Evolutionary conservation across 2,888 invertebrate species (phyloP).

Genomic region (Volucella inanis): DNA sequence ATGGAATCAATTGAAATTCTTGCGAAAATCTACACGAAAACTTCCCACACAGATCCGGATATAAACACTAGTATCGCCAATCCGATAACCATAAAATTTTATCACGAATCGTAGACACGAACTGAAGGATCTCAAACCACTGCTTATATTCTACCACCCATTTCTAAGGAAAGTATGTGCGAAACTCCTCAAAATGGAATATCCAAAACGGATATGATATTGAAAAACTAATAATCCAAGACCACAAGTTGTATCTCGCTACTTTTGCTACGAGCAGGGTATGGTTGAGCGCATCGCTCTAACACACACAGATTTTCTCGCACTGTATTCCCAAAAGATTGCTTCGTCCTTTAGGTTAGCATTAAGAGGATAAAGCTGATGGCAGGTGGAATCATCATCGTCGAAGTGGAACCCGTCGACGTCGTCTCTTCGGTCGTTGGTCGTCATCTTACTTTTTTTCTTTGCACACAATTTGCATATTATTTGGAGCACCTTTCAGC

Average conservation of each 20-base stretch:
- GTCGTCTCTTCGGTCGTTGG: slow-evolving; percentile 15
- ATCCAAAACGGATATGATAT: slow-evolving; percentile 67
- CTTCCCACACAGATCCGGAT: slow-evolving; percentile 5
- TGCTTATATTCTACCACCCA: neutral
- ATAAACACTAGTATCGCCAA: slow-evolving; percentile 15
- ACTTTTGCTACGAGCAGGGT: neutral
- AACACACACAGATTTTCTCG: slow-evolving; percentile 32
- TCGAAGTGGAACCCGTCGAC: neutral
- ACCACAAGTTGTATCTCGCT: slow-evolving; percentile 62
- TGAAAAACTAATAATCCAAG: slow-evolving; percentile 65
- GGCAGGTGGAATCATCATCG: slow-evolving; percentile 55
- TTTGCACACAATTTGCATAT: slow-evolving; percentile 69
- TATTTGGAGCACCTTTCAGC: slow-evolving; percentile 50
- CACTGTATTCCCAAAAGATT: neutral
- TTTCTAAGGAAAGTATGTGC: slow-evolving; percentile 35
- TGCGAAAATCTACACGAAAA: slow-evolving; percentile 40
- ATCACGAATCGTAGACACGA: slow-evolving; percentile 49
- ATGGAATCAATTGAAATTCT: slow-evolving; percentile 69
- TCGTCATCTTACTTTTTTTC: slow-evolving; percentile 21
- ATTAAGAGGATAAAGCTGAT: slow-evolving; percentile 49
- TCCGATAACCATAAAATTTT: slow-evolving; percentile 65
- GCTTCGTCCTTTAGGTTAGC: slow-evolving; percentile 36
- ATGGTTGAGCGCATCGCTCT: slow-evolving; percentile 22
- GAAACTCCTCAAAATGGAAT: slow-evolving; percentile 16
- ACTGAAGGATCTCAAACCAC: slow-evolving; percentile 44